Conservation (phyloP, 1,140 invertebrate genomes). For the Drosophila jambulina region DNA sequence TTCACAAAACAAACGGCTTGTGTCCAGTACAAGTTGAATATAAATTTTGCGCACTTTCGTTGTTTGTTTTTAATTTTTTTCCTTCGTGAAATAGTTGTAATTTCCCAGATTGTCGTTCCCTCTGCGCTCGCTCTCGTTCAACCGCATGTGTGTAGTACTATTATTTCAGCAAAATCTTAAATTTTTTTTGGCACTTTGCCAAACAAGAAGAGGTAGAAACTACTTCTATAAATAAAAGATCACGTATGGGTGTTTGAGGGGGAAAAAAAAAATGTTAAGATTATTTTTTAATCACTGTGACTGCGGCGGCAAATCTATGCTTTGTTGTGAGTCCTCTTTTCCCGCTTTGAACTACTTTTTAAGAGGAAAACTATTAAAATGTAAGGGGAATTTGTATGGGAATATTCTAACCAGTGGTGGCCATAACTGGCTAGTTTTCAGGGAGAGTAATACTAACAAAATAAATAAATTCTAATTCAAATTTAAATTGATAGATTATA, state of each 20-base stretch:
- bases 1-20: background rate
- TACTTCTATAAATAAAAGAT: conserved; percentile 21
- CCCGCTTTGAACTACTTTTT: background rate
- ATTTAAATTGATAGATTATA: too few species aligned
- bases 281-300: conserved; percentile 15
- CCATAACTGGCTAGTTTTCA: background rate
- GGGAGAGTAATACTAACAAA: too few species aligned
- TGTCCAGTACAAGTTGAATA: conserved; percentile 1
- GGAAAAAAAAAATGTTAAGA: background rate
- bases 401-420: background rate
- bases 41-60: background rate
- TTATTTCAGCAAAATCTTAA: conserved; percentile 14
- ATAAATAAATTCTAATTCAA: background rate
- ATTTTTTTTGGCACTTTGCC: conserved; percentile 14
- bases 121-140: background rate
- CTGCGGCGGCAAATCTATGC: background rate
- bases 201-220: conserved; percentile 15
- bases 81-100: conserved; percentile 10
- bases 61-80: conserved; percentile 3
- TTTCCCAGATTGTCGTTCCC: conserved; percentile 17
- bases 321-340: background rate
- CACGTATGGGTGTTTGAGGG: conserved; percentile 13
- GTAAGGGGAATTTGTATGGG: background rate
- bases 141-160: conserved; percentile 14
- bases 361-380: background rate